A percentile compares a stretch with the other conserved stretches of the same genome.
phyloP scores from a whole-genome alignment of 1,140 invertebrate species.

The Temnothorax nylanderi region DNA sequence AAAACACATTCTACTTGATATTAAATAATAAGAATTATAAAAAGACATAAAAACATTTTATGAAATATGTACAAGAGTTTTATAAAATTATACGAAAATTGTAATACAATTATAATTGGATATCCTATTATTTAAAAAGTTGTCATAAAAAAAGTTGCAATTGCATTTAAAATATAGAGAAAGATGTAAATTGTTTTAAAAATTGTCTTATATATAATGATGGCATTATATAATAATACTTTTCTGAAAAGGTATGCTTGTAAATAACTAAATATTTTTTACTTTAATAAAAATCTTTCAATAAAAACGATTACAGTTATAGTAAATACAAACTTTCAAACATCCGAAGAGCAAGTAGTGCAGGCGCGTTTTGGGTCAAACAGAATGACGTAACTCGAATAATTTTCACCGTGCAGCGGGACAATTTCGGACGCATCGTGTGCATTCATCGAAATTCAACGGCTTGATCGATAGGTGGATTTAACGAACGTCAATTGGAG shows the following conservation, averaged over 20 bases:
- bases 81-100: not conserved
- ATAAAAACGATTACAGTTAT: not conserved
- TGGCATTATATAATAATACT: not conserved
- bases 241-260: not conserved
- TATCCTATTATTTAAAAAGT: not conserved
- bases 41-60: not conserved
- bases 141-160: not conserved
- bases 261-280: not conserved
- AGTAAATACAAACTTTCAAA: not conserved
- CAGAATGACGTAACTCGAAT: constrained; percentile 12
- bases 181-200: not conserved
- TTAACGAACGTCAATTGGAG: constrained; percentile 45
- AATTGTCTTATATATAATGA: not conserved
- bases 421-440: not conserved
- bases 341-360: not conserved
- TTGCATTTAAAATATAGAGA: not conserved
- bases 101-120: not conserved
- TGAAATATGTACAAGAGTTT: not conserved
- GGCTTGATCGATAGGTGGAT: constrained; percentile 32
- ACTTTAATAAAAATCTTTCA: not conserved
- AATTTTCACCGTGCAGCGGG: not conserved
- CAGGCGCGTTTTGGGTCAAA: not conserved
- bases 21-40: not conserved
- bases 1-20: not conserved
- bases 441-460: constrained; percentile 48